Evolutionary conservation across 1,140 invertebrate genomes (phyloP), one percentile per base, ranked within the genome.

Genomic region (Colletes latitarsis): DNA sequence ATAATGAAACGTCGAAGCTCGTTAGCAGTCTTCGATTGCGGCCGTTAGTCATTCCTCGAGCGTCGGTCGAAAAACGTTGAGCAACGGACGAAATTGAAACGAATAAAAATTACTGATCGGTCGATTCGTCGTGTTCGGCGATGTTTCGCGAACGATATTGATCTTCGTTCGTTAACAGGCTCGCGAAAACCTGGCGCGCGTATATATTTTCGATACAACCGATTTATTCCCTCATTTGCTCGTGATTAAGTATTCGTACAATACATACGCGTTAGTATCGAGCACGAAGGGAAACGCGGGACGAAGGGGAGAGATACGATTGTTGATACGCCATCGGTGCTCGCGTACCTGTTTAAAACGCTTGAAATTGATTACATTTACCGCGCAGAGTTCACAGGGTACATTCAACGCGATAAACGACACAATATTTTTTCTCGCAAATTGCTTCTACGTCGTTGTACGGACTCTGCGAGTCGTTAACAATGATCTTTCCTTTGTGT

Each of bases 1-100:
- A 69, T 77, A 77, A 77, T 77, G 74, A 68, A 77, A 77, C 43
- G 74, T 68, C 74, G 66, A 58, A 49, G 74, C 63, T 68, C 74
- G 64, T 76, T 76, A 76, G 74, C 30, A 43, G n/a, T 68, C 63
- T 68, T 76, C 63, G 52, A 68, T 63, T 63, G 39, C 15, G 63
- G 15, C 21, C 74, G 55, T 76, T 76, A 67, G 63, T 77, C 53
- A 57, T 14, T 41, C 30, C 41, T 6, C 17, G 39, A 17, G 17
- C 6, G 46, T 5, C 9, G 3, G 12, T 19, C 9, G 55, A 14
- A 60, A 46, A n/a, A 49, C 2, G 30, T 64, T 57, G 14, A 57
- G 49, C 49, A 43, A 70, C n/a, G 19, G 3, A 39, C 57, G 53
- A 30, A 52, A 70, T 49, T 14, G 21, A 57, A 46, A 6, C 55